Conservation (phyloP, 2,888 invertebrate species). For the Drosophila limbata region DNA sequence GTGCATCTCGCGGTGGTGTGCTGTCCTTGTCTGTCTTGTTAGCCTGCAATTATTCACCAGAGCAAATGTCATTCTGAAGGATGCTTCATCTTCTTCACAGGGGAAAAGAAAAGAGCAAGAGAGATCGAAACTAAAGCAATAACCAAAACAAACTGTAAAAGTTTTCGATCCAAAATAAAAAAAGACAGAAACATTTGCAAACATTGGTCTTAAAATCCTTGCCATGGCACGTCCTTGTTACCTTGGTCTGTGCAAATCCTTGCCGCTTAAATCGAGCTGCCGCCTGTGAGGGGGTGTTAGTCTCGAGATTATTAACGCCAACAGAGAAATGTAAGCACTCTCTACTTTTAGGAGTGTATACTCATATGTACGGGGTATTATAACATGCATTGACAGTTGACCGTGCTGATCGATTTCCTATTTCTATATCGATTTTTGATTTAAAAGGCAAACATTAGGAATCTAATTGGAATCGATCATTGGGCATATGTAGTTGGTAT, state of each 20-base stretch:
- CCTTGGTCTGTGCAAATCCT: slow-evolving; percentile 83
- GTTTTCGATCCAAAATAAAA: slow-evolving; percentile 4
- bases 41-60: slow-evolving; percentile 72
- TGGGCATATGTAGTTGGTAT: slow-evolving; percentile 19
- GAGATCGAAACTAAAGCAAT: slow-evolving; percentile 27
- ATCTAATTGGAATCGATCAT: slow-evolving; percentile 68
- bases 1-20: slow-evolving; percentile 84
- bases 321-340: slow-evolving; percentile 52
- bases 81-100: not conserved
- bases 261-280: slow-evolving; percentile 77
- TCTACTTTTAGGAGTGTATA: slow-evolving; percentile 16
- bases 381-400: slow-evolving; percentile 17
- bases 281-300: slow-evolving; percentile 73
- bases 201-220: slow-evolving; percentile 19
- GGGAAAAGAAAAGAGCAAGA: not conserved
- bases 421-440: slow-evolving; percentile 32
- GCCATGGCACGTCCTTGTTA: slow-evolving; percentile 53
- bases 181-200: slow-evolving; percentile 21
- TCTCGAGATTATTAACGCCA: slow-evolving; percentile 62
- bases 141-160: slow-evolving; percentile 29
- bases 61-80: slow-evolving; percentile 22
- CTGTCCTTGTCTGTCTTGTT: slow-evolving; percentile 83
- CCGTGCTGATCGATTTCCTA: slow-evolving; percentile 5
- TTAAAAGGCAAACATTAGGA: slow-evolving; percentile 40
- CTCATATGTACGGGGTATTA: slow-evolving; percentile 10